A percentile compares a stretch with the other conserved stretches of the same genome.
These are phyloP conservation scores for Hucho hucho DNA, from an alignment of 2,113 vertebrate genomes.

Conservation along the genomic window DNA sequence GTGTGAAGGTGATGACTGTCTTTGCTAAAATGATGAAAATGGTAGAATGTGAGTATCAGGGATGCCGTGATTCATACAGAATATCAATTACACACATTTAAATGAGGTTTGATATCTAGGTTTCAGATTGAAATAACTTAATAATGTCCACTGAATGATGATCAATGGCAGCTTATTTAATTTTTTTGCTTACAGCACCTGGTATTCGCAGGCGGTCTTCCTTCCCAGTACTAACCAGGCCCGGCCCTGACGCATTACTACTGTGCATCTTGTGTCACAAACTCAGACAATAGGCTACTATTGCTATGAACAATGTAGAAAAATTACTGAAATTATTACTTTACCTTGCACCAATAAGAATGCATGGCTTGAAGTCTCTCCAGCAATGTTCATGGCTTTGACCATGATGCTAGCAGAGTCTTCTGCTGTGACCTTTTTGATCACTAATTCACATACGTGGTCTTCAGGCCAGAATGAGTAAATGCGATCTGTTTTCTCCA, in stretches of 20 bases:
- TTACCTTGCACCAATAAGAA: slow-evolving; percentile 97
- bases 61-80: not conserved
- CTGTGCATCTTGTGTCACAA: too few relatives aligned
- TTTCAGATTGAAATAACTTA: too few relatives aligned
- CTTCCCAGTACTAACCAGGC: too few relatives aligned
- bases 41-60: not conserved
- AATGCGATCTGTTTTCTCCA: slow-evolving; percentile 89
- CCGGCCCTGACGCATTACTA: too few relatives aligned
- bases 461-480: slow-evolving; percentile 98
- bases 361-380: slow-evolving; percentile 95
- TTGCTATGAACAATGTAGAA: too few relatives aligned
- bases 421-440: slow-evolving; percentile 85
- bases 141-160: not conserved
- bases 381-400: slow-evolving; percentile 89
- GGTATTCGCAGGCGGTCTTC: too few relatives aligned
- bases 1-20: slow-evolving; percentile 84
- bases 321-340: too few relatives aligned
- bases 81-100: not conserved
- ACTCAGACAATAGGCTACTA: too few relatives aligned
- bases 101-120: too few relatives aligned
- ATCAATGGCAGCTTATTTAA: too few relatives aligned
- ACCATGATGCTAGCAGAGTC: slow-evolving; percentile 98
- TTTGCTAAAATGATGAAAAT: slow-evolving; percentile 76
- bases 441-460: slow-evolving; percentile 91
- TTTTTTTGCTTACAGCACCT: too few relatives aligned